Percentiles rank a stretch among this genome's conserved stretches.
These are phyloP conservation scores for Ateles fusciceps DNA, from an alignment of 2,797 vertebrate species.

Conservation along the genomic window DNA sequence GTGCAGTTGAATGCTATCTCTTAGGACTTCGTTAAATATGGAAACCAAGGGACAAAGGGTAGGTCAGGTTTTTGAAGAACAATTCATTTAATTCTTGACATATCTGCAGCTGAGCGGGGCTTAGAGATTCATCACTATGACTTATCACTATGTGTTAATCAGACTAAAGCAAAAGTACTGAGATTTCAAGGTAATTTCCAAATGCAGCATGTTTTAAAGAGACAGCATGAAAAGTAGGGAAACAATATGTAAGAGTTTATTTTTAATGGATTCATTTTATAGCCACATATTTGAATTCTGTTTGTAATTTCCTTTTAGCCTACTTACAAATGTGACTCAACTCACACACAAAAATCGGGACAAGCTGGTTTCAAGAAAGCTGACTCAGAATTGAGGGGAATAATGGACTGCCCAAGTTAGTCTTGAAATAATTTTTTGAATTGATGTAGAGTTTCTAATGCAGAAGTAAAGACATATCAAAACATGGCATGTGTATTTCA, in stretches of 20 bases:
- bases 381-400: background rate
- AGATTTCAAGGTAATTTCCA: background rate
- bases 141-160: background rate
- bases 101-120: background rate
- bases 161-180: background rate
- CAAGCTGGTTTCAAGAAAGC: background rate
- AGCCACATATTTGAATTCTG: background rate
- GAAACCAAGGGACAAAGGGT: background rate
- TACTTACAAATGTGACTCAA: background rate
- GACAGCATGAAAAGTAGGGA: background rate
- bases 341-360: background rate
- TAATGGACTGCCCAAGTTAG: background rate
- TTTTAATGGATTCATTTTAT: background rate
- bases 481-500: background rate
- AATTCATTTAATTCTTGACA: background rate
- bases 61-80: background rate
- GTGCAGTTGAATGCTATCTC: background rate
- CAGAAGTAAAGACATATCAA: background rate
- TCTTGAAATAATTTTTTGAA: background rate
- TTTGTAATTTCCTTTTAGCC: constrained; percentile 4
- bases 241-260: background rate
- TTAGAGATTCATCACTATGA: background rate
- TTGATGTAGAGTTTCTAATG: background rate
- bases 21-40: background rate
- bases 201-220: background rate